Conservation (phyloP, 2,113 vertebrate species). For the Columbina picui region DNA sequence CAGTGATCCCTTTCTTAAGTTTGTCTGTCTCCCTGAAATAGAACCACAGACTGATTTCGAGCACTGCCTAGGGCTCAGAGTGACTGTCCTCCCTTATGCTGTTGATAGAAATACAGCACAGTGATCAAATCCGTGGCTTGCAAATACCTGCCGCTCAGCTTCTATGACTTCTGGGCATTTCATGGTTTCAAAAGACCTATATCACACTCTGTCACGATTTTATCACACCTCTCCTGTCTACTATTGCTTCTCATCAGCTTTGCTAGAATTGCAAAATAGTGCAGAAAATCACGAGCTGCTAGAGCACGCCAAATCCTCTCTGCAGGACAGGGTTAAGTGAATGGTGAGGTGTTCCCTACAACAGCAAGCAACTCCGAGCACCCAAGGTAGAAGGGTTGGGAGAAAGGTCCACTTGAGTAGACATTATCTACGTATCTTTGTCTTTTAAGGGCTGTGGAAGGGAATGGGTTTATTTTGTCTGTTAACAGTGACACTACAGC, state of each 20-base stretch:
- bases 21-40: not conserved
- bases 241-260: not conserved
- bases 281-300: not conserved
- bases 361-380: not conserved
- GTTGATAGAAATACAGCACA: not conserved
- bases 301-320: not conserved
- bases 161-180: not conserved
- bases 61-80: not conserved
- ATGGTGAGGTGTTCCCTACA: rapidly evolving
- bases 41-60: not conserved
- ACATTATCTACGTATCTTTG: not conserved
- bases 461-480: not conserved
- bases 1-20: not conserved
- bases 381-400: not conserved
- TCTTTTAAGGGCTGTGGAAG: not conserved
- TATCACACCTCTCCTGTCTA: not conserved
- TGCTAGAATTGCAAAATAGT: not conserved
- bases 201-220: not conserved
- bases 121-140: not conserved
- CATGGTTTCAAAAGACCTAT: not conserved
- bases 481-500: not conserved
- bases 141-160: not conserved
- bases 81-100: not conserved
- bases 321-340: not conserved
- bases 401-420: not conserved